A percentile compares a stretch with the other conserved stretches of the same genome.
These are phyloP conservation scores for Biston stratarius DNA, from an alignment of 2,888 invertebrate species.

Conservation along the genomic window DNA sequence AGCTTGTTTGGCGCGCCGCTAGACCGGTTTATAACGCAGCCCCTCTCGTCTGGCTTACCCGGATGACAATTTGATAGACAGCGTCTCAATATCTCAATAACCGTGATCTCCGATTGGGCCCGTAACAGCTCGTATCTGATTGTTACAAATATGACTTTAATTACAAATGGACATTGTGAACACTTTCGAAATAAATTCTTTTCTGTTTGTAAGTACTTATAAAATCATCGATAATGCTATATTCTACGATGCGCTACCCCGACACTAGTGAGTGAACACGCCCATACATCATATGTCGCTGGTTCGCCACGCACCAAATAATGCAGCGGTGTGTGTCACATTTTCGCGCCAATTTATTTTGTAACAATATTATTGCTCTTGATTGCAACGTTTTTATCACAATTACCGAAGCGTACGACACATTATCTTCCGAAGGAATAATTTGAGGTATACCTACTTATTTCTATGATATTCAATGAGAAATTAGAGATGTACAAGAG, in stretches of 20 bases:
- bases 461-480: not conserved
- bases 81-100: constrained; percentile 67
- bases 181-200: constrained; percentile 39
- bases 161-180: constrained; percentile 38
- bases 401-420: constrained; percentile 1
- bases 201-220: not conserved
- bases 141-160: constrained; percentile 44
- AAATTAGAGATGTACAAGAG: constrained; percentile 9
- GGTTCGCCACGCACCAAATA: not conserved
- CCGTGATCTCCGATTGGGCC: constrained; percentile 56
- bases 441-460: constrained; percentile 1
- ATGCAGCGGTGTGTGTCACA: constrained; percentile 51
- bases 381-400: constrained; percentile 12
- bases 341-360: constrained; percentile 71
- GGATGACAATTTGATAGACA: constrained; percentile 80
- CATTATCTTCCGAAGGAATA: constrained; percentile 11
- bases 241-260: not conserved
- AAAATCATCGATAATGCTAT: not conserved
- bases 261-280: constrained; percentile 38
- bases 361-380: constrained; percentile 26
- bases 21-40: constrained; percentile 77
- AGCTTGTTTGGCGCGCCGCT: constrained; percentile 67
- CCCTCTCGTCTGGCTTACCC: constrained; percentile 66
- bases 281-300: constrained; percentile 3
- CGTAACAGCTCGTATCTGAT: constrained; percentile 44